A percentile compares a stretch with the other conserved stretches of the same genome.
phyloP scores from a whole-genome alignment of 2,797 vertebrate species.

The Coregonus suidteri region DNA sequence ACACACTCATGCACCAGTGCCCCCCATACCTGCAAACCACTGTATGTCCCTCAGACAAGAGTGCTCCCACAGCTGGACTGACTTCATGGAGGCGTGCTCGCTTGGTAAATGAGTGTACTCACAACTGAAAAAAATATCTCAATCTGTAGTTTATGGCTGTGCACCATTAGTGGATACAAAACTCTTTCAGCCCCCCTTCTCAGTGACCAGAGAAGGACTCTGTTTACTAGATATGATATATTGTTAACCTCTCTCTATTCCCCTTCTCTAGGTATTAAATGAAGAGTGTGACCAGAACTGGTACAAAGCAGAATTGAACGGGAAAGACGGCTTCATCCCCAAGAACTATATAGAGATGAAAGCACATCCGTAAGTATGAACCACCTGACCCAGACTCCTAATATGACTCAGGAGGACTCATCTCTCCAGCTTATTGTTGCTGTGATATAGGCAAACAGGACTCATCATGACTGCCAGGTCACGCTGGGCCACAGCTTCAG shows the following conservation, averaged over 20 bases:
- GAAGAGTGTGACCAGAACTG: constrained; percentile 99
- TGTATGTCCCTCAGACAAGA: constrained; percentile 20
- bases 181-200: no score
- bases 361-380: constrained; percentile 91
- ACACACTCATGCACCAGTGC: constrained; percentile 4
- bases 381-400: not conserved
- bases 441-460: not conserved
- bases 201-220: not conserved
- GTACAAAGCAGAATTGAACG: constrained; percentile 98
- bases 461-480: not conserved
- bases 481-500: not conserved
- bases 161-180: not conserved
- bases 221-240: not conserved
- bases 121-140: not conserved
- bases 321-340: constrained; percentile 98
- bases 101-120: not conserved
- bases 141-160: not conserved
- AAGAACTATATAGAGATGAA: constrained; percentile 99
- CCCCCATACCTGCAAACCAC: constrained; percentile 15
- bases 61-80: constrained; percentile 25
- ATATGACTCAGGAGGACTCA: not conserved
- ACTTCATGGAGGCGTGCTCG: not conserved
- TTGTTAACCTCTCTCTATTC: constrained; percentile 11
- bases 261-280: constrained; percentile 88
- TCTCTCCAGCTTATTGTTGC: not conserved